These are phyloP conservation scores for Temnothorax curvispinosus DNA, from an alignment of 1,140 invertebrate genomes.

Conservation along the genomic window DNA sequence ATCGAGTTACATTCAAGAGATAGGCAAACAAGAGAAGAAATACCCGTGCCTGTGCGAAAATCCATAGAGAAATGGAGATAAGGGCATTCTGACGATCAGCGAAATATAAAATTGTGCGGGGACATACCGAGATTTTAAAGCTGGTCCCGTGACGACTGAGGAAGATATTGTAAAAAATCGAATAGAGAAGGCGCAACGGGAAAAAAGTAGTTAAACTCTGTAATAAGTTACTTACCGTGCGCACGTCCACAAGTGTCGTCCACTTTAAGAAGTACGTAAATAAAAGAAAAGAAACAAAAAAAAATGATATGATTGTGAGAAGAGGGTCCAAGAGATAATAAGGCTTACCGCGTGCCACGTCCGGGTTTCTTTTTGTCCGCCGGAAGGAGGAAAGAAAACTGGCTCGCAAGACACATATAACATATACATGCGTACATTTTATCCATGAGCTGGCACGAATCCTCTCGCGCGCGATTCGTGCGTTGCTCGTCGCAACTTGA, in stretches of 20 bases:
- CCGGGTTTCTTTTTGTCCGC: conserved; percentile 57
- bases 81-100: conserved; percentile 58
- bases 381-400: conserved; percentile 60
- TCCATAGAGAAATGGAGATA: conserved; percentile 22
- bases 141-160: conserved; percentile 64
- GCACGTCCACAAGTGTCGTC: conserved; percentile 79
- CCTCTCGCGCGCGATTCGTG: conserved; percentile 41
- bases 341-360: conserved; percentile 70
- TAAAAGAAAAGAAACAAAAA: conserved; percentile 61
- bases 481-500: conserved; percentile 49
- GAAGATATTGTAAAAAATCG: conserved; percentile 35
- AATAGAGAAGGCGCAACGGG: conserved; percentile 46
- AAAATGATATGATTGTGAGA: conserved; percentile 66
- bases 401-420: conserved; percentile 16
- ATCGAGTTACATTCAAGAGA: conserved; percentile 62
- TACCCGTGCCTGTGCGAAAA: conserved; percentile 28
- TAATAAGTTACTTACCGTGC: conserved; percentile 75
- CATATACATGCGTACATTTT: conserved; percentile 44
- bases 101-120: background rate
- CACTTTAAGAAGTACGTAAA: conserved; percentile 71
- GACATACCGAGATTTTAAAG: conserved; percentile 37
- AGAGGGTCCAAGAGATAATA: conserved; percentile 76
- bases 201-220: conserved; percentile 68
- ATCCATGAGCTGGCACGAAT: conserved; percentile 62
- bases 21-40: background rate